These are phyloP conservation scores for Morpho deidamia DNA, from an alignment of 2,888 invertebrate genomes.

Conservation along the genomic window DNA sequence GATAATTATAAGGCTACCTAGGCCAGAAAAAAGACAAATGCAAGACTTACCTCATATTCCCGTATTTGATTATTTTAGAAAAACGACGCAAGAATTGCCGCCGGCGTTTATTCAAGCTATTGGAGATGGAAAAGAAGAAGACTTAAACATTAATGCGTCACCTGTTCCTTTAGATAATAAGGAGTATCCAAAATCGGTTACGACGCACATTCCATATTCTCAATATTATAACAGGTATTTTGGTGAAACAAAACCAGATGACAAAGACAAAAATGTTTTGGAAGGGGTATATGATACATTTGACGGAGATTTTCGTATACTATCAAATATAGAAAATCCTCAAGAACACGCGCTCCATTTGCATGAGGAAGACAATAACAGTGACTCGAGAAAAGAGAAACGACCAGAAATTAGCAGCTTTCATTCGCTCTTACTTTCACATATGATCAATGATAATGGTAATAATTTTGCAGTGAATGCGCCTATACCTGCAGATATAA, in stretches of 20 bases:
- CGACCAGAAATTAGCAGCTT: conserved; percentile 1
- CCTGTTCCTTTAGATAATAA: conserved; percentile 1
- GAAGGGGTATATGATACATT: not conserved
- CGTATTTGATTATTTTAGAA: conserved; percentile 69
- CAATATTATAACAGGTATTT: not conserved
- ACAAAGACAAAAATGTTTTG: not conserved
- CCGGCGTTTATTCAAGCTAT: conserved; percentile 45
- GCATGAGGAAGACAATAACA: conserved; percentile 31
- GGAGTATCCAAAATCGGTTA: conserved; percentile 6
- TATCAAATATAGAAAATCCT: conserved; percentile 12
- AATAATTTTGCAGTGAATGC: not conserved
- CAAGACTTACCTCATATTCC: conserved; percentile 48
- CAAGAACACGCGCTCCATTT: conserved; percentile 10
- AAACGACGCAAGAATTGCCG: conserved; percentile 57
- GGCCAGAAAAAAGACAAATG: conserved; percentile 50
- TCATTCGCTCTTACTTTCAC: not conserved
- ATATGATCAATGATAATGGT: conserved; percentile 1
- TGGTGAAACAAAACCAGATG: not conserved
- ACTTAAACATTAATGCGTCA: conserved; percentile 25
- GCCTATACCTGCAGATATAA: not conserved
- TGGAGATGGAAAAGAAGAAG: conserved; percentile 48
- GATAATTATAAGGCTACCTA: conserved; percentile 63
- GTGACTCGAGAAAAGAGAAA: conserved; percentile 16
- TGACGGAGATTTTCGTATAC: not conserved
- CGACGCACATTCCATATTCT: not conserved